Conservation (phyloP, 1,140 invertebrate species). For the Drosophila trapezifrons region DNA sequence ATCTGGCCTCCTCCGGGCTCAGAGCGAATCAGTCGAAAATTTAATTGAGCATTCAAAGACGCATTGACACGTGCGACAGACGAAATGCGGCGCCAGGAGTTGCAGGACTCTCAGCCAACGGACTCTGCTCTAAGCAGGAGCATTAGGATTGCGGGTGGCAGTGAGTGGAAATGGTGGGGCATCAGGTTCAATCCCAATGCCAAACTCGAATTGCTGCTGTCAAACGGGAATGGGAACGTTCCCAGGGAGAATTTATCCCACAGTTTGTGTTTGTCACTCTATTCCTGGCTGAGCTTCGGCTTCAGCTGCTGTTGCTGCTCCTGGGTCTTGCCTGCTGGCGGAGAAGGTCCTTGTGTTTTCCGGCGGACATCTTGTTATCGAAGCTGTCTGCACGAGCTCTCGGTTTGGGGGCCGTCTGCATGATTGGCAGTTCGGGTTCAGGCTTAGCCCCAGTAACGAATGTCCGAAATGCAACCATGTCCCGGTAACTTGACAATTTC, state of each 20-base stretch:
- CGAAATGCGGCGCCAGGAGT: constrained; percentile 21
- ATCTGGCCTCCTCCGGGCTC: constrained; percentile 1
- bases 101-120: constrained; percentile 31
- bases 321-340: constrained; percentile 5
- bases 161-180: background rate
- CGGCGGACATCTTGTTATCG: constrained; percentile 73
- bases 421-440: constrained; percentile 78
- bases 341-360: constrained; percentile 20
- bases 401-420: constrained; percentile 14
- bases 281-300: constrained; percentile 30
- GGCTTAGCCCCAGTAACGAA: constrained; percentile 33
- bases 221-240: constrained; percentile 40
- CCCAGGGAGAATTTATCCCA: constrained; percentile 63
- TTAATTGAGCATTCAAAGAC: constrained; percentile 81
- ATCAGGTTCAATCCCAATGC: constrained; percentile 36
- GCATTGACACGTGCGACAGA: constrained; percentile 71
- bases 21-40: constrained; percentile 58
- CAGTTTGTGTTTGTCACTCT: constrained; percentile 78
- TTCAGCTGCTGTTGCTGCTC: constrained; percentile 9
- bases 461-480: constrained; percentile 54
- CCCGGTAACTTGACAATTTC: constrained; percentile 42
- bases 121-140: constrained; percentile 3
- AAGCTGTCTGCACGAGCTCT: constrained; percentile 50
- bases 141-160: background rate
- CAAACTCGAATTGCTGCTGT: constrained; percentile 72